Evolutionary conservation across 2,113 vertebrate genomes (phyloP).

Genomic region (Chlamydotis undulata): DNA sequence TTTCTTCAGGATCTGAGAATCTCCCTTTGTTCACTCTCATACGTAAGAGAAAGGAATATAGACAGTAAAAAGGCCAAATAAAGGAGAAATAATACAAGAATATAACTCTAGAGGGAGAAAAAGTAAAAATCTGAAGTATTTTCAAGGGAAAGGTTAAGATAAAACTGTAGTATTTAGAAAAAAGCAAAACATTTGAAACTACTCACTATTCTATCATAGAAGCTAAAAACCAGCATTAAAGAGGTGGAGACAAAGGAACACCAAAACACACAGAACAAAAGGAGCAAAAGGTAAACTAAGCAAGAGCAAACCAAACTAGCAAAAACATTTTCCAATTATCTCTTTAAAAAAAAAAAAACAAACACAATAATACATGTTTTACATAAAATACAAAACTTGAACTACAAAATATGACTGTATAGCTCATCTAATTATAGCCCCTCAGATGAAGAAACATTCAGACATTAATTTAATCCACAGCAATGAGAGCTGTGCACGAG

Average conservation of each 20-base stretch:
- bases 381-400: neutral
- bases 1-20: neutral
- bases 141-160: neutral
- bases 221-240: neutral
- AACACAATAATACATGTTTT: neutral
- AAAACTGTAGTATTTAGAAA: neutral
- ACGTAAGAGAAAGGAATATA: neutral
- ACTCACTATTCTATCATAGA: neutral
- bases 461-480: neutral
- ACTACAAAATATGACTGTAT: neutral
- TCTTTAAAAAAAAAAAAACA: neutral
- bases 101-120: neutral
- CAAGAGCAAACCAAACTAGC: neutral
- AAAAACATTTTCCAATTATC: neutral
- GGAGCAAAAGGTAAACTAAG: neutral
- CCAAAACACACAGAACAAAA: neutral
- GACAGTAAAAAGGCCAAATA: neutral
- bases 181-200: neutral
- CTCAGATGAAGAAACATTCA: neutral
- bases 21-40: neutral
- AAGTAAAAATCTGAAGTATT: neutral
- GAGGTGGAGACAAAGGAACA: neutral
- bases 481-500: neutral
- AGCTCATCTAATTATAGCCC: neutral
- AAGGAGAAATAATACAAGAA: neutral